Evolutionary conservation across 1,140 invertebrate genomes (phyloP), one percentile per base, ranked within the genome.

Genomic region (Penaeus vannamei): DNA sequence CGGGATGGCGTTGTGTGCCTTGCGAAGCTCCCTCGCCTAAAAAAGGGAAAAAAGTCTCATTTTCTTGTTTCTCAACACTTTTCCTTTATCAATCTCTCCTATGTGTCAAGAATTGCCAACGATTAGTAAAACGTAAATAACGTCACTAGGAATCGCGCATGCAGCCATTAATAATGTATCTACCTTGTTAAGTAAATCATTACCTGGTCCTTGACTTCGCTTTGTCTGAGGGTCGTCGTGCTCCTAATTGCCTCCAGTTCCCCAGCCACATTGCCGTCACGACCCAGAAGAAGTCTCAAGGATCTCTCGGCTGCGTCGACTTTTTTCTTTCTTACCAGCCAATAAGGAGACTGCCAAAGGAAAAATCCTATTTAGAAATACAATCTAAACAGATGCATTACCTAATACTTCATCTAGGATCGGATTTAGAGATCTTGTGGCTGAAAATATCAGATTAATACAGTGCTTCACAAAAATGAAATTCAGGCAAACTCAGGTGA

Each of bases 131-230:
- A 53, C 14, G 17, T 53, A 53, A 53, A 12, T 17, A 1, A 53
- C 12, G 10, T 53, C 1, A 53, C 53, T 12, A 10, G 17, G 53
- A 53, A 53, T 53, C 10, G 17, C 8, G 17, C 0, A 12, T 53
- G 53, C 12, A 53, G 53, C 17, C 12, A 42, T 42, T 2, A 53
- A 53, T 53, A 53, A 53, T 17, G 17, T 53, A 12, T 2, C 5
- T 53, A 14, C 53, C 17, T 12, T 53, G 17, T 14, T 53, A 53
- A 14, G 53, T 53, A 14, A 53, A 53, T 17, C 22, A 0, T 61
- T n/a, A 85, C 84, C 84, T 85, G 84, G 29, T 85, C 62, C 84
- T 17, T 69, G 32, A 85, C 36, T 36, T 62, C 46, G 62, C 62
- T 60, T 23, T 85, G 84, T 0, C 36, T 85, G 32, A 22, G 26